Conservation (phyloP, 2,797 vertebrate genomes). For the Emydoidea blandingii region DNA sequence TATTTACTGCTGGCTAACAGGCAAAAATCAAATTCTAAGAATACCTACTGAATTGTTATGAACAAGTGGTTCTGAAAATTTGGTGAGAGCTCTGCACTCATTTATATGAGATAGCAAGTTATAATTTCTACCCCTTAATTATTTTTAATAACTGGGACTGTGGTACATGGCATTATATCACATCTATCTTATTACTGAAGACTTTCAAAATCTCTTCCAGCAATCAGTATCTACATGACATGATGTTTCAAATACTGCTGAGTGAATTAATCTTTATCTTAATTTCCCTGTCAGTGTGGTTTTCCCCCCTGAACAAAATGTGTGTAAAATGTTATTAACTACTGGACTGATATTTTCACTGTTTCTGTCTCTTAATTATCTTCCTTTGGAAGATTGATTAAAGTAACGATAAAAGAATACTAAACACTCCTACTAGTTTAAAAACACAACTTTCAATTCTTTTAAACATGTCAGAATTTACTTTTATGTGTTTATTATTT, state of each 20-base stretch:
- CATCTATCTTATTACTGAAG: not conserved
- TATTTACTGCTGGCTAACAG: not conserved
- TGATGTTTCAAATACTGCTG: not conserved
- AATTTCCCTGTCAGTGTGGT: conserved; percentile 1
- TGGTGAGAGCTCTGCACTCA: not conserved
- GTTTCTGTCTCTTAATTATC: not conserved
- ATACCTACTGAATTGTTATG: not conserved
- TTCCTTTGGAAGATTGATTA: not conserved
- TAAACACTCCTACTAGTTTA: not conserved
- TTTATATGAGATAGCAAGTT: not conserved
- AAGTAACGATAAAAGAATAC: not conserved
- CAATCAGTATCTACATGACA: not conserved
- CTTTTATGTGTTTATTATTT: not conserved
- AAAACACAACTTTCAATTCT: not conserved
- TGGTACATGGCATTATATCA: not conserved
- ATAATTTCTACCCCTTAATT: not conserved
- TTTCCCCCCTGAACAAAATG: not conserved
- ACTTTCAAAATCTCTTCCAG: conserved; percentile 35
- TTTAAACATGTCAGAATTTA: not conserved
- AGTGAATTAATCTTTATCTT: conserved; percentile 38
- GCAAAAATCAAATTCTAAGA: not conserved
- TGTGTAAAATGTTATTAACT: not conserved
- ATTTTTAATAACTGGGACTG: not conserved
- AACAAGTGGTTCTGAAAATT: not conserved
- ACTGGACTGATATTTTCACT: not conserved